Evolutionary conservation across 2,113 vertebrate genomes (phyloP), one percentile per base, ranked within the genome.

Genomic region (Patagioenas fasciata): DNA sequence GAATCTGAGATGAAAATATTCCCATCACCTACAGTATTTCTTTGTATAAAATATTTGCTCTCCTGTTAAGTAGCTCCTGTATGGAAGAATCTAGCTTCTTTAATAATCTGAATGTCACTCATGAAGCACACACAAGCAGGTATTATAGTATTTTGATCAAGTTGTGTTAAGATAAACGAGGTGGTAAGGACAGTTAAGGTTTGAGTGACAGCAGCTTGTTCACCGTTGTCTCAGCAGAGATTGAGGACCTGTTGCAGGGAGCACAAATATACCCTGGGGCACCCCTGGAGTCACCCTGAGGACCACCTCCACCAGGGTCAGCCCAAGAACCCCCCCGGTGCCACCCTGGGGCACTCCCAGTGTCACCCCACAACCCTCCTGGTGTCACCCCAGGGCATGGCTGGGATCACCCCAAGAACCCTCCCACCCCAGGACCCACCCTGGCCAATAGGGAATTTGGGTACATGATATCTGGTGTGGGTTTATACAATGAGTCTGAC

Each of bases 121-220:
- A 44, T 12, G 19, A 84, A 84, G 44, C 48, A 32, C 15, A 20
- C 5, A 12, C 1, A 4, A 34, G 40, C 7, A 54, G 42, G 5
- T 48, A 61, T 50, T 58, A 19, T 19, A 47, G 19, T 47, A 47
- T 15, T 91, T 75, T 86, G 51, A 23, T 36, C 20, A 32, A 64
- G 48, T 4, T 83, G 62, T 19, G 83, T 67, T 19, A 32, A 75
- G 51, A 44, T n/a, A 61, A 44, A 20, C 13, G 32, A 32, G 31
- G 51, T n/a, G 26, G 28, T 70, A 28, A 77, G 42, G 54, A 24
- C 6, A 48, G 19, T 20, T 78, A 34, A 71, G 15, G 20, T 67
- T 91, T 83, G 24, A 1, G 0, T 29, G 81, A 75, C 36, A 67
- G 34, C 32, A 70, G 40, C 17, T 13, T 0, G 0, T 50, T 58